Percentiles rank a stretch among this genome's conserved stretches.
Conservation (phyloP, 2,797 vertebrate genomes). For the Phalanger gymnotis region DNA sequence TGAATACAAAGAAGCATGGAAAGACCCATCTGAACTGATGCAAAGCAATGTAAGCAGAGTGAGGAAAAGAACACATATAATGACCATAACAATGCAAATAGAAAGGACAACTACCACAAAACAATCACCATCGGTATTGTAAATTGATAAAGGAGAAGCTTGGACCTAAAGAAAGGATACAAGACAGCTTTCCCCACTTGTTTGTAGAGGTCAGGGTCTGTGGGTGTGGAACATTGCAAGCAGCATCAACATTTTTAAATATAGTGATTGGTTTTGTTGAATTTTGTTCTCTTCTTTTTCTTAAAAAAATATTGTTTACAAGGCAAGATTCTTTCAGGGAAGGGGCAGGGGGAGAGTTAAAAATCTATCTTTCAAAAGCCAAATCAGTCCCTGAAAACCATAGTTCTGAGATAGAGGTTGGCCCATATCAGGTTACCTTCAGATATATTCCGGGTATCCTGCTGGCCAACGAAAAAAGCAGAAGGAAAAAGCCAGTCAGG, state of each 20-base stretch:
- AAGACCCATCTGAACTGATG: background rate
- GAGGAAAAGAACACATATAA: background rate
- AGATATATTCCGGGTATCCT: background rate
- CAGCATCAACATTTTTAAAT: background rate
- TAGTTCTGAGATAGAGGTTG: background rate
- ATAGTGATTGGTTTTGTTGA: background rate
- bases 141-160: background rate
- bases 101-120: background rate
- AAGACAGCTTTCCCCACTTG: background rate
- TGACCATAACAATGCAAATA: background rate
- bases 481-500: background rate
- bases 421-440: background rate
- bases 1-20: background rate
- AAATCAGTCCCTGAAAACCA: constrained; percentile 27
- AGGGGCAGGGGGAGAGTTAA: background rate
- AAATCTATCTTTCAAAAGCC: background rate
- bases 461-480: background rate
- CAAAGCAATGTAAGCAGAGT: background rate
- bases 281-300: constrained; percentile 19
- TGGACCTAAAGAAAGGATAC: background rate
- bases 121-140: background rate
- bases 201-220: background rate
- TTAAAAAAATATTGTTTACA: constrained; percentile 21
- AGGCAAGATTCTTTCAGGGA: background rate
- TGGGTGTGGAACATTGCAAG: background rate